Evolutionary conservation across 2,113 vertebrate species (phyloP).

Genomic region (Alethe castanea): DNA sequence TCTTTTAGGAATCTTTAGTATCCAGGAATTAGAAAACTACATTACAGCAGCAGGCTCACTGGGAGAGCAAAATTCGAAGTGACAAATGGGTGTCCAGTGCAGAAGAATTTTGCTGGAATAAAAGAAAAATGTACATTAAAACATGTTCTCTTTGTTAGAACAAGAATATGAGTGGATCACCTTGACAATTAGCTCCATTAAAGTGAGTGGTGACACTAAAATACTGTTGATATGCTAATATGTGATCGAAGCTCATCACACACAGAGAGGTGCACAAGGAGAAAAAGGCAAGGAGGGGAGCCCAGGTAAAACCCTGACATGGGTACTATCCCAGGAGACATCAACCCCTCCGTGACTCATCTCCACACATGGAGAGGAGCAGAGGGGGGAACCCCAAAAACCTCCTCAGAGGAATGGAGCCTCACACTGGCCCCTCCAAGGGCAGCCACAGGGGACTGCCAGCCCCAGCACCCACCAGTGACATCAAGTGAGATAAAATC

Average conservation of each 20-base stretch:
- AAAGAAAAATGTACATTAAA: background rate
- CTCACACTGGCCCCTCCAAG: accelerated
- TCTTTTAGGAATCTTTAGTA: background rate
- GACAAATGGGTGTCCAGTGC: background rate
- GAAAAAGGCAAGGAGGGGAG: background rate
- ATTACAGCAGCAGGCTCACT: background rate
- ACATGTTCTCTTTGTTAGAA: background rate
- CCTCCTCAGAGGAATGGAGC: background rate
- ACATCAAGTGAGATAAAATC: background rate
- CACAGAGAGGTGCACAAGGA: background rate
- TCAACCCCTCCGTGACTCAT: background rate
- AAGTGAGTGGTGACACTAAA: background rate
- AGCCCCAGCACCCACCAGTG: background rate
- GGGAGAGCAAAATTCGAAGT: background rate
- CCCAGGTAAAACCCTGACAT: background rate
- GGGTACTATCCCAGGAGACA: background rate
- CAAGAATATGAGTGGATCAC: background rate
- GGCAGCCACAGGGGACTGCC: background rate
- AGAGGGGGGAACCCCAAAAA: background rate
- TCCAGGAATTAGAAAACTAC: background rate
- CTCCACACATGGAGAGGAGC: background rate
- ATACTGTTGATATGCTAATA: background rate
- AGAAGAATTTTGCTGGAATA: background rate
- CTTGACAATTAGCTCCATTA: background rate
- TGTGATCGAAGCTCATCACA: background rate